These are phyloP conservation scores for Glossophaga mutica DNA, from an alignment of 2,797 vertebrate species.

Conservation along the genomic window DNA sequence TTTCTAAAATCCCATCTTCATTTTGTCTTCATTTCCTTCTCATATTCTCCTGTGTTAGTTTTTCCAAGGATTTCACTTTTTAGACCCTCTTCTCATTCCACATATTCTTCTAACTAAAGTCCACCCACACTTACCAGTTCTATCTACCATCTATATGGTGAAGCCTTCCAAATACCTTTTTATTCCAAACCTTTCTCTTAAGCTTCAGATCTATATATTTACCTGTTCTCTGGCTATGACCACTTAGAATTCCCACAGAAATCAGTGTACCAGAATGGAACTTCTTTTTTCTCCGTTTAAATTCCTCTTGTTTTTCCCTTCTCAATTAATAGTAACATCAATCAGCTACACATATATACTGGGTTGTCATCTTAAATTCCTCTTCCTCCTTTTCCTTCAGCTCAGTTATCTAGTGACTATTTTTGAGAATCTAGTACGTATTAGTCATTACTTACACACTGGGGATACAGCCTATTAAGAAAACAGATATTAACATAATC, in stretches of 20 bases:
- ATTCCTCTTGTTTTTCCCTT: background rate
- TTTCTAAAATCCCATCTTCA: background rate
- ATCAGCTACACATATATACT: background rate
- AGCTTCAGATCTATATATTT: background rate
- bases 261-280: background rate
- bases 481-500: background rate
- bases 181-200: background rate
- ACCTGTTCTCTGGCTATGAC: background rate
- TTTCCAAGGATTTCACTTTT: conserved; percentile 33
- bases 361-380: background rate
- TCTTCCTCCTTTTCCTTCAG: background rate
- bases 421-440: background rate
- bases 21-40: background rate
- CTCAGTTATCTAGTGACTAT: background rate
- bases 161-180: background rate
- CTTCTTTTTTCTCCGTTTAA: background rate
- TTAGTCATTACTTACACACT: background rate
- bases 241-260: background rate
- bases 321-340: background rate
- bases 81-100: background rate
- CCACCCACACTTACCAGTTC: background rate
- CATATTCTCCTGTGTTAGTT: background rate
- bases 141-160: background rate
- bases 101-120: background rate
- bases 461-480: background rate